Evolutionary conservation across 2,888 invertebrate species (phyloP).

Genomic region (Germaria angustata): DNA sequence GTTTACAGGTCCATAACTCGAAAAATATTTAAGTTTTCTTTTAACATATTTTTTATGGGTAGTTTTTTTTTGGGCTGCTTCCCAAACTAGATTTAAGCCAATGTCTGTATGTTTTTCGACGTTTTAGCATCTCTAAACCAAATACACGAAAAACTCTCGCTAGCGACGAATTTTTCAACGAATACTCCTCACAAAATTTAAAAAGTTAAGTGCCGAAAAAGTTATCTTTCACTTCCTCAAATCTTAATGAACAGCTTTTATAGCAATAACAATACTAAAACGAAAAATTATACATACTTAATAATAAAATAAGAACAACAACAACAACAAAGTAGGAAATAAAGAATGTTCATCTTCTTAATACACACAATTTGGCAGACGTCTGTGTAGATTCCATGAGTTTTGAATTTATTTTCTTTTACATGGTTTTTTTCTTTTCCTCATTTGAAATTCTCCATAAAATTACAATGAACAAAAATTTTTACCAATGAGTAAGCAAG

Average conservation of each 20-base stretch:
- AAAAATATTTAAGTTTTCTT: too few relatives aligned
- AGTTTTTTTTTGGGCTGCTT: too few relatives aligned
- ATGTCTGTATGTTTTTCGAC: too few relatives aligned
- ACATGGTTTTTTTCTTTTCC: not conserved
- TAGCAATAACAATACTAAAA: conserved; percentile 22
- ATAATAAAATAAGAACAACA: not conserved
- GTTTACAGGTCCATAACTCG: too few relatives aligned
- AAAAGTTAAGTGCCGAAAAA: not conserved
- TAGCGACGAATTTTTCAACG: too few relatives aligned
- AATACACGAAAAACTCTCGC: too few relatives aligned
- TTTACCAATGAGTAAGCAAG: conserved; percentile 63
- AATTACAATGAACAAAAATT: conserved; percentile 49
- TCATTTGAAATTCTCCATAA: conserved; percentile 21
- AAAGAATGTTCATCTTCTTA: conserved; percentile 52
- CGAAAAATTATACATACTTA: not conserved
- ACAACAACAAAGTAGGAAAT: conserved; percentile 12
- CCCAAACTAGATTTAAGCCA: too few relatives aligned
- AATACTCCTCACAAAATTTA: too few relatives aligned
- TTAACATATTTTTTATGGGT: too few relatives aligned
- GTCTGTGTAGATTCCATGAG: conserved; percentile 18
- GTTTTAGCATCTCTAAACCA: too few relatives aligned
- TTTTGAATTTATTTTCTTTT: not conserved
- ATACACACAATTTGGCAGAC: conserved; percentile 52
- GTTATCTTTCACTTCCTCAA: conserved; percentile 47
- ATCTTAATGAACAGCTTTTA: conserved; percentile 25